Conservation (phyloP, 2,113 vertebrate species). For the Naja naja region DNA sequence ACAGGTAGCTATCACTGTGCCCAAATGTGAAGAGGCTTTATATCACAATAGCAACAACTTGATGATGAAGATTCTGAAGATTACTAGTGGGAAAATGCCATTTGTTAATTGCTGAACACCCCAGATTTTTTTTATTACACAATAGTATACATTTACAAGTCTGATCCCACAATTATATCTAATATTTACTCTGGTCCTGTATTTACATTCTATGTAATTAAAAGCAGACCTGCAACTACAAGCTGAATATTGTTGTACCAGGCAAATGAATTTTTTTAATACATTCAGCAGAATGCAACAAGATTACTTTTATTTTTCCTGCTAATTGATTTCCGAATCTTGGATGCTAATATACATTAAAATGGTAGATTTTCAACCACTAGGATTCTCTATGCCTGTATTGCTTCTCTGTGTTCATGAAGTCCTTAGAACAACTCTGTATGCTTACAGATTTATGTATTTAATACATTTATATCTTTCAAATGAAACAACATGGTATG, state of each 20-base stretch:
- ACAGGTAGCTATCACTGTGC: not conserved
- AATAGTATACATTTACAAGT: not conserved
- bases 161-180: not conserved
- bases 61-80: not conserved
- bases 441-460: not conserved
- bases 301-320: not conserved
- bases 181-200: not conserved
- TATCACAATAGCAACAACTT: not conserved
- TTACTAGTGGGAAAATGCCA: not conserved
- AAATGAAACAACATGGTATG: not conserved
- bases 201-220: not conserved
- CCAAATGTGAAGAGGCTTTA: not conserved
- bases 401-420: not conserved
- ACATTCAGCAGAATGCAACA: not conserved
- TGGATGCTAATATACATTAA: not conserved
- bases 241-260: not conserved
- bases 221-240: not conserved
- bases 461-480: not conserved
- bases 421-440: not conserved
- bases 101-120: not conserved
- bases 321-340: not conserved
- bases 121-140: not conserved
- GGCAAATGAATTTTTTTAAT: not conserved
- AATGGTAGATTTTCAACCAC: not conserved
- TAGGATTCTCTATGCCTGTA: not conserved